Conservation (phyloP, 2,113 vertebrate species). For the Stomatorhinus ivindoensis region DNA sequence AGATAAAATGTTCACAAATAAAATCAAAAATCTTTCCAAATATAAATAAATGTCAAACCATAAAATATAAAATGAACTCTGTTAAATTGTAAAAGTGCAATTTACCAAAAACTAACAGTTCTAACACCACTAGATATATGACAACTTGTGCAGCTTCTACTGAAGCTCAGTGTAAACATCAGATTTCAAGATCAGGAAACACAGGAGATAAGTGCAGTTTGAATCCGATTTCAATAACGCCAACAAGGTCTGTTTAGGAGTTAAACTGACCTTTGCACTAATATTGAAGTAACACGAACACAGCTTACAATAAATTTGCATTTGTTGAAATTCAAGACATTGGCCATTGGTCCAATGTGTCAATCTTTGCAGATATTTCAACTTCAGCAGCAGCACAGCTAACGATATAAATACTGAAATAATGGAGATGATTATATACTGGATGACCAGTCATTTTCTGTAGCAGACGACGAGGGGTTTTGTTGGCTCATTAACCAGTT, state of each 20-base stretch:
- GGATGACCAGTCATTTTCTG: background rate
- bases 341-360: background rate
- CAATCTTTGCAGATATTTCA: background rate
- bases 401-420: background rate
- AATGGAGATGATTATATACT: background rate
- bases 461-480: background rate
- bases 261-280: too few relatives aligned
- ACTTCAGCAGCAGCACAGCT: background rate
- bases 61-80: too few relatives aligned
- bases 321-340: background rate
- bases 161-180: background rate
- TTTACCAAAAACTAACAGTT: background rate
- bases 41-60: background rate
- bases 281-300: background rate
- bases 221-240: background rate
- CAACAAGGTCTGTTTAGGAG: too few relatives aligned
- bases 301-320: background rate
- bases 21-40: background rate
- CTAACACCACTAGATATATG: background rate
- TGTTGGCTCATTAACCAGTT: background rate
- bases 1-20: background rate
- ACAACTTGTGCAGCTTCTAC: background rate
- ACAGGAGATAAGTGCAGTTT: background rate
- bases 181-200: background rate
- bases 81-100: background rate